Evolutionary conservation across 2,113 vertebrate genomes (phyloP).

Genomic region (Melanocharis versteri): DNA sequence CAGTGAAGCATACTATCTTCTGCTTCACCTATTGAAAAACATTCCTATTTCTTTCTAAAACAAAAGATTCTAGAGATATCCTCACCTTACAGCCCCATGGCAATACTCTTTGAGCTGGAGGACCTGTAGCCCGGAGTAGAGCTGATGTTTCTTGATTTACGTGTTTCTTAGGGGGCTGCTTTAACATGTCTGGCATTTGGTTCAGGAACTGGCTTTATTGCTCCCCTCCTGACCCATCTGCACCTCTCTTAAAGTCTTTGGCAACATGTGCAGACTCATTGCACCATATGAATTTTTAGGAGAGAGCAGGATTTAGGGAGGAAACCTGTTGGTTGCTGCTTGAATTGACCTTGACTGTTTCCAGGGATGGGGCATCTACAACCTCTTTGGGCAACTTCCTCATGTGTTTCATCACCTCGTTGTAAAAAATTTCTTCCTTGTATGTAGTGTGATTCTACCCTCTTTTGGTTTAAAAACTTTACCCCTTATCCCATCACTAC

Average conservation of each 20-base stretch:
- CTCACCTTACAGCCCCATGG: neutral
- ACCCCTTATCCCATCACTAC: accelerated
- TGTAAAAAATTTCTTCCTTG: neutral
- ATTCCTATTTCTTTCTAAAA: neutral
- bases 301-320: neutral
- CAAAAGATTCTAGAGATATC: neutral
- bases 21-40: neutral
- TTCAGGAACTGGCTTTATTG: neutral
- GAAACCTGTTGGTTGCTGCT: neutral
- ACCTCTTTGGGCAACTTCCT: neutral
- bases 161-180: neutral
- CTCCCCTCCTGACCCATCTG: neutral
- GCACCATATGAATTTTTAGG: neutral
- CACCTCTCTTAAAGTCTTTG: neutral
- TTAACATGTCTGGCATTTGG: neutral
- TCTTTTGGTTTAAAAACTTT: neutral
- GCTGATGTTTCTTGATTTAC: neutral
- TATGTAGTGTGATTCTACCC: neutral
- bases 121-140: neutral
- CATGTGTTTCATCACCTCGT: neutral
- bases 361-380: neutral
- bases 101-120: neutral
- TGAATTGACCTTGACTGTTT: neutral
- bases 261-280: neutral
- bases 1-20: neutral